These are phyloP conservation scores for Drosophila carrolli DNA, from an alignment of 1,140 invertebrate species.

Conservation along the genomic window DNA sequence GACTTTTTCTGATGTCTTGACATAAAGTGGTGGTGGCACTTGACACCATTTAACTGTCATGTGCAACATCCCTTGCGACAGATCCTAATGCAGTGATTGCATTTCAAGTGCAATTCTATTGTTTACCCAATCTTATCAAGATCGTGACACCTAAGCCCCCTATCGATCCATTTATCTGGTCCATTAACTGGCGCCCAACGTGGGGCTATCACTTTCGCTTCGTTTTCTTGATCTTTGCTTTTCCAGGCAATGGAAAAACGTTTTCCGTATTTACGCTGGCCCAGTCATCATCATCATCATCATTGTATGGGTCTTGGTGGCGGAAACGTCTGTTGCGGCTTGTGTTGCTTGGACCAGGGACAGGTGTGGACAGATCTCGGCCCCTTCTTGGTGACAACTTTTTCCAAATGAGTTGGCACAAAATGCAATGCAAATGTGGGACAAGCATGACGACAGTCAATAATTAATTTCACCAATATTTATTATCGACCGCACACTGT, in stretches of 20 bases:
- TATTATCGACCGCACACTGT: neutral
- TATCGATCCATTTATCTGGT: conserved; percentile 33
- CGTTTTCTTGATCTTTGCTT: conserved; percentile 17
- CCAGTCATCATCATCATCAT: conserved; percentile 16
- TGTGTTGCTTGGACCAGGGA: neutral
- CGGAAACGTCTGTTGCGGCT: conserved; percentile 23
- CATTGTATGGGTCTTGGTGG: neutral
- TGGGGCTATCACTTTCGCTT: conserved; percentile 32
- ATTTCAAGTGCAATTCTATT: conserved; percentile 15
- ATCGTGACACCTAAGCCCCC: conserved; percentile 20
- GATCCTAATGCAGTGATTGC: conserved; percentile 5
- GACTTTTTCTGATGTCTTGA: conserved; percentile 9
- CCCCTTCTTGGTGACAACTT: conserved; percentile 42
- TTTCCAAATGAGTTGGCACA: conserved; percentile 59
- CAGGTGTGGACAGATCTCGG: conserved; percentile 17
- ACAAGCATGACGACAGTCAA: conserved; percentile 8
- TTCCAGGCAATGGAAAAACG: conserved; percentile 21
- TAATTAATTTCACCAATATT: conserved; percentile 24
- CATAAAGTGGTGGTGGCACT: conserved; percentile 6
- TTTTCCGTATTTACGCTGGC: conserved; percentile 42
- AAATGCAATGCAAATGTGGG: conserved; percentile 35
- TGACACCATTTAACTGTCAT: conserved; percentile 26
- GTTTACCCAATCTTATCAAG: conserved; percentile 26
- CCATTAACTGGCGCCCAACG: conserved; percentile 2
- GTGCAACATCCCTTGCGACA: conserved; percentile 6